Conservation (phyloP, 2,113 vertebrate species). For the Nansenia antarctica region DNA sequence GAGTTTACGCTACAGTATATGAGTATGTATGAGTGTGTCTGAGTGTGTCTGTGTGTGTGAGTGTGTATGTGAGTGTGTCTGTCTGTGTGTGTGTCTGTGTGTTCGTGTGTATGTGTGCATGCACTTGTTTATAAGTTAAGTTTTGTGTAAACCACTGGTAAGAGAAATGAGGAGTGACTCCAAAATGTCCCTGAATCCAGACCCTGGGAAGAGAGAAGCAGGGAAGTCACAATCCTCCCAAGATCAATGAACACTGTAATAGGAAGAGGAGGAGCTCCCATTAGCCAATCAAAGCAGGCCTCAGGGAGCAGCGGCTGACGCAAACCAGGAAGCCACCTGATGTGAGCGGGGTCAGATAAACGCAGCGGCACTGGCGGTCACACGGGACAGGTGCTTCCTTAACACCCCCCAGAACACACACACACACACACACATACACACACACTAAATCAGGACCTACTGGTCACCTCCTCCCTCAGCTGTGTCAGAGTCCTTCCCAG, state of each 20-base stretch:
- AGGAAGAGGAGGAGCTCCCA: conserved; percentile 65
- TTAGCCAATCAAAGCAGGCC: conserved; percentile 60
- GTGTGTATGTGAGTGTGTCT: no score
- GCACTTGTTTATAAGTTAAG: not conserved
- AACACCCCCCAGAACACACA: conserved; percentile 48
- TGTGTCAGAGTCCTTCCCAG: conserved; percentile 76
- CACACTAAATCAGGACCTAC: conserved; percentile 47
- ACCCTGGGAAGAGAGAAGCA: conserved; percentile 35
- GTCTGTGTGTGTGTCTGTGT: not conserved
- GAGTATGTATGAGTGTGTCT: no score
- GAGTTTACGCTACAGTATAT: not conserved
- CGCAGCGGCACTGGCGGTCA: conserved; percentile 65
- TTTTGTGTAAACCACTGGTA: no score
- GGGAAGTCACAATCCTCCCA: conserved; percentile 48
- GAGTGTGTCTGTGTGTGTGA: no score
- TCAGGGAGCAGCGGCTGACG: conserved; percentile 70
- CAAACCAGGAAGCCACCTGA: conserved; percentile 81
- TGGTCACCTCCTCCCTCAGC: conserved; percentile 70
- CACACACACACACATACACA: conserved; percentile 9
- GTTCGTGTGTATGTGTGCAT: no score
- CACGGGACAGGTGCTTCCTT: conserved; percentile 80
- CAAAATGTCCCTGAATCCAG: no score
- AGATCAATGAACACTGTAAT: conserved; percentile 64
- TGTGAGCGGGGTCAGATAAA: conserved; percentile 80
- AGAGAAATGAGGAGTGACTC: no score